phyloP scores from a whole-genome alignment of 1,140 invertebrate genomes.

The Atopsyche davidsoni region DNA sequence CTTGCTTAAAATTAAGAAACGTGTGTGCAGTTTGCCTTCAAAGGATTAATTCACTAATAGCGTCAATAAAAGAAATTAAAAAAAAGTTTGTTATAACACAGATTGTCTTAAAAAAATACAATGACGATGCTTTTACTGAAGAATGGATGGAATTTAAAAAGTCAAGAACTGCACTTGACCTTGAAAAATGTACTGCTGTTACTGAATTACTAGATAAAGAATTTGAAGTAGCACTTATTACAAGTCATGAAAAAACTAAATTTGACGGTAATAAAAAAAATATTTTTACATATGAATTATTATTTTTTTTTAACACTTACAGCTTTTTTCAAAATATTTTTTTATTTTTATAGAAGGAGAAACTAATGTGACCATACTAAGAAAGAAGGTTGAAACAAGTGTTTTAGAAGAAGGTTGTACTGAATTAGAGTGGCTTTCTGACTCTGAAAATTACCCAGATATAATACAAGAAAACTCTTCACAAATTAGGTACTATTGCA shows the following conservation, averaged over 20 bases:
- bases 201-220: not conserved
- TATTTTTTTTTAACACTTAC: too few relatives aligned
- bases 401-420: conserved; percentile 18
- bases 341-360: too few relatives aligned
- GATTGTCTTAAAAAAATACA: conserved; percentile 7
- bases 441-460: conserved; percentile 10
- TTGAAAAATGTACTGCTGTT: not conserved
- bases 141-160: conserved; percentile 14
- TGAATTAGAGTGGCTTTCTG: conserved; percentile 24
- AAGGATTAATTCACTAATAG: conserved; percentile 15
- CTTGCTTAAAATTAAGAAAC: conserved; percentile 4
- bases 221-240: not conserved
- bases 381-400: conserved; percentile 10
- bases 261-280: not conserved
- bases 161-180: not conserved
- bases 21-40: conserved; percentile 22
- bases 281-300: too few relatives aligned
- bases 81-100: conserved; percentile 20
- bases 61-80: conserved; percentile 14
- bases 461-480: not conserved
- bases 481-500: too few relatives aligned
- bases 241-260: not conserved
- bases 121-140: not conserved
- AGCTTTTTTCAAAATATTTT: too few relatives aligned
- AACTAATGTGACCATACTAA: not conserved